A percentile compares a stretch with the other conserved stretches of the same genome.
phyloP scores from a whole-genome alignment of 2,888 invertebrate genomes.

The Liodrosophila aerea region DNA sequence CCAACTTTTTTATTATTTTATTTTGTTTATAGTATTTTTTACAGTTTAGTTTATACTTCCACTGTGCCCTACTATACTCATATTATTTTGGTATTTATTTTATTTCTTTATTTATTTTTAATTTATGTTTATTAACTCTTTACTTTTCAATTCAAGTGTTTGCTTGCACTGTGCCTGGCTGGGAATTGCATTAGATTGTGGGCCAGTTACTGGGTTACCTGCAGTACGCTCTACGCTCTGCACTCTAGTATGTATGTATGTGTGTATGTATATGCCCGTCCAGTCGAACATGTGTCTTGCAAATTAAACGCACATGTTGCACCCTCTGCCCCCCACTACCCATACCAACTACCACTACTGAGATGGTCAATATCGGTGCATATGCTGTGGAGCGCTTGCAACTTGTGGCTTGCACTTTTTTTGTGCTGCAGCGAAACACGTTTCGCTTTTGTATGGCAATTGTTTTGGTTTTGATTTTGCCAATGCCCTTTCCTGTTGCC shows the following conservation, averaged over 20 bases:
- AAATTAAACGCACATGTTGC: conserved; percentile 81
- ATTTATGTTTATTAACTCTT: too few relatives aligned
- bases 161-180: conserved; percentile 33
- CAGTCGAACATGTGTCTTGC: conserved; percentile 73
- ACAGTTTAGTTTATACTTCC: too few relatives aligned
- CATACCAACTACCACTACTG: too few relatives aligned
- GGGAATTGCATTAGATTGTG: conserved; percentile 21
- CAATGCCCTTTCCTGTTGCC: conserved; percentile 58
- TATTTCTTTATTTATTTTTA: too few relatives aligned
- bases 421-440: conserved; percentile 22
- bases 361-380: conserved; percentile 18
- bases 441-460: conserved; percentile 54
- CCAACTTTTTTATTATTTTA: too few relatives aligned
- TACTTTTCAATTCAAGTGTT: background rate
- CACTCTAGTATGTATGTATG: too few relatives aligned
- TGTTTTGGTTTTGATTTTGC: conserved; percentile 53
- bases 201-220: conserved; percentile 47
- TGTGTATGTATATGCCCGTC: background rate
- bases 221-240: conserved; percentile 14
- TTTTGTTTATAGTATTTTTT: too few relatives aligned
- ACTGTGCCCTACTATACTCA: too few relatives aligned
- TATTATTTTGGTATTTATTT: too few relatives aligned
- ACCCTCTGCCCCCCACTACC: conserved; percentile 25
- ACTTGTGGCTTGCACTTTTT: conserved; percentile 24
- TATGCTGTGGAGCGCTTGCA: too few relatives aligned